A percentile compares a stretch with the other conserved stretches of the same genome.
Evolutionary conservation across 2,888 invertebrate species (phyloP).

Genomic region (Epirrita christyi): DNA sequence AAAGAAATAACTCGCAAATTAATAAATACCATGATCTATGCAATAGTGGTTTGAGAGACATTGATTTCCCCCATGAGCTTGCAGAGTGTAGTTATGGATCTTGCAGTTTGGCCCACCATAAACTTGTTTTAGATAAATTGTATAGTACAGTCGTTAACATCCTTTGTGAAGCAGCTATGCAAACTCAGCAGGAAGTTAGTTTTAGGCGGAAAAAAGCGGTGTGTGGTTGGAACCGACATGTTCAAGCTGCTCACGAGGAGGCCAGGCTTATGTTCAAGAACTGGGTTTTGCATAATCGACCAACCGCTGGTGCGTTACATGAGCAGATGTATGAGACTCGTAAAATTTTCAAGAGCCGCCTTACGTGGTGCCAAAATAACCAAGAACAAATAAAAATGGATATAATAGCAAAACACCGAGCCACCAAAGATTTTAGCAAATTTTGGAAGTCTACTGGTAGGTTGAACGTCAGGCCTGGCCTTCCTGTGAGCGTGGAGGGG

Average conservation of each 20-base stretch:
- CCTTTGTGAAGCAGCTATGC: neutral
- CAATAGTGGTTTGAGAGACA: no score
- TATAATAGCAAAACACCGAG: neutral
- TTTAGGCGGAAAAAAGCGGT: no score
- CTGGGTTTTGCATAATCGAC: neutral
- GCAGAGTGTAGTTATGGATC: no score
- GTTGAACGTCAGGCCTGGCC: no score
- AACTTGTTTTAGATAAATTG: no score
- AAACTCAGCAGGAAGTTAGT: neutral
- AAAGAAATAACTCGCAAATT: no score
- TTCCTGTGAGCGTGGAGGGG: neutral
- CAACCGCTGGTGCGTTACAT: neutral
- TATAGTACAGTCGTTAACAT: no score
- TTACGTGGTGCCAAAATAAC: neutral
- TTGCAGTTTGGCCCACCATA: no score
- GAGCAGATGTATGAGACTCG: neutral
- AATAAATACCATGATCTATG: no score
- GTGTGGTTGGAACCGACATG: neutral
- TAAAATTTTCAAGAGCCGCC: neutral
- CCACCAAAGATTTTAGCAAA: neutral
- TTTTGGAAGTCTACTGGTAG: neutral
- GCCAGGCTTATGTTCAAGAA: neutral
- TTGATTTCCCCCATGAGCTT: no score
- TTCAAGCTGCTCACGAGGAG: neutral
- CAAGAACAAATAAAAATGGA: neutral